Conservation (phyloP, 2,888 invertebrate species). For the Drosophila meridionalis region DNA sequence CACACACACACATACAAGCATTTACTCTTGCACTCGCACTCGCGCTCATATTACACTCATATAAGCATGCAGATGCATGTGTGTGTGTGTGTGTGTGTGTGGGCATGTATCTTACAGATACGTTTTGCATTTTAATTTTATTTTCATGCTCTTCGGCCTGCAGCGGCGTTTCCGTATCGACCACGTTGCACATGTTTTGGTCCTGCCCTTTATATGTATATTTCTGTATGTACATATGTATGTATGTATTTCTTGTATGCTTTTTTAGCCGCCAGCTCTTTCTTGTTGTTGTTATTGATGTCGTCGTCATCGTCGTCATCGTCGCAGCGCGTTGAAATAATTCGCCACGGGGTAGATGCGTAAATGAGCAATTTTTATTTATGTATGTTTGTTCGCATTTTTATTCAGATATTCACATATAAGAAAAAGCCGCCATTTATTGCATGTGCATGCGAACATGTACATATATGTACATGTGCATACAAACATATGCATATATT, state of each 20-base stretch:
- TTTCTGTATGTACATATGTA: neutral
- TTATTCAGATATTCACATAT: conserved; percentile 38
- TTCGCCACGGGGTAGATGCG: conserved; percentile 76
- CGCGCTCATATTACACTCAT: conserved; percentile 34
- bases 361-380: conserved; percentile 77
- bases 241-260: conserved; percentile 7
- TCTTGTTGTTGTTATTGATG: conserved; percentile 8
- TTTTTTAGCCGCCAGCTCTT: conserved; percentile 39
- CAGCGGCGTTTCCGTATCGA: conserved; percentile 56
- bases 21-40: conserved; percentile 30
- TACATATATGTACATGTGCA: neutral
- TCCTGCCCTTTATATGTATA: conserved; percentile 58
- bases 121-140: conserved; percentile 78
- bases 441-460: conserved; percentile 11
- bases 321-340: conserved; percentile 67
- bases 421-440: conserved; percentile 50
- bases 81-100: conserved; percentile 11
- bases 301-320: conserved; percentile 23
- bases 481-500: conserved; percentile 1
- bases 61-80: neutral
- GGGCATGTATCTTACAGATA: conserved; percentile 62
- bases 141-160: conserved; percentile 69
- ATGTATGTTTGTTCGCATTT: conserved; percentile 44
- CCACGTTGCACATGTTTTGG: conserved; percentile 62
- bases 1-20: conserved; percentile 1